Percentiles rank a stretch among this genome's conserved stretches.
phyloP scores from a whole-genome alignment of 2,888 invertebrate genomes.

The Notodonta dromedarius region DNA sequence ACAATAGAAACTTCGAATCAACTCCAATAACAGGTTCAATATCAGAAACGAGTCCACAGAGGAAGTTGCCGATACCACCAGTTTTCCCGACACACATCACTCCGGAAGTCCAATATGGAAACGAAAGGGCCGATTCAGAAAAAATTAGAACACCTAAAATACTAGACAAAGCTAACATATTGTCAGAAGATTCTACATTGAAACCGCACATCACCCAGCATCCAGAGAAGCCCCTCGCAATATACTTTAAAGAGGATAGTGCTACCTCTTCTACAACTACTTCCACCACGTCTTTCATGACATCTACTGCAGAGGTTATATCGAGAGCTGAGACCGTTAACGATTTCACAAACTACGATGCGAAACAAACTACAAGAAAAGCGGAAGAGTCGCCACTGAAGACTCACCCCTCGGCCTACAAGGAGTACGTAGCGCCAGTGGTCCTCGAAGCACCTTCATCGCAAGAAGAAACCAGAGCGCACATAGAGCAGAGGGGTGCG shows the following conservation, averaged over 20 bases:
- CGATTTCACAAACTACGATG: slow-evolving; percentile 56
- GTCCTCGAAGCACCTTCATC: slow-evolving; percentile 8
- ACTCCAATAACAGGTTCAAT: slow-evolving; percentile 48
- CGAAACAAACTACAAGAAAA: slow-evolving; percentile 50
- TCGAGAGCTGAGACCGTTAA: slow-evolving; percentile 63
- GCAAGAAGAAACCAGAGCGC: slow-evolving; percentile 21
- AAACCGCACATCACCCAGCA: slow-evolving; percentile 78
- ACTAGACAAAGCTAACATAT: slow-evolving; percentile 46
- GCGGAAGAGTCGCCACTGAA: slow-evolving; percentile 38
- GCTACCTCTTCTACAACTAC: slow-evolving; percentile 48
- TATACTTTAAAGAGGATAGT: slow-evolving; percentile 67
- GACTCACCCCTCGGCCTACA: slow-evolving; percentile 37
- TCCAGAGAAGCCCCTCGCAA: slow-evolving; percentile 73
- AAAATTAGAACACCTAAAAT: slow-evolving; percentile 64
- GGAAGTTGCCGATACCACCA: slow-evolving; percentile 63
- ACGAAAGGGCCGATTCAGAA: slow-evolving; percentile 72
- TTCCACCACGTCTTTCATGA: slow-evolving; percentile 15
- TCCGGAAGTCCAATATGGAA: slow-evolving; percentile 82
- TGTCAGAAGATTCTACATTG: slow-evolving; percentile 62
- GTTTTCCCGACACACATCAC: slow-evolving; percentile 73
- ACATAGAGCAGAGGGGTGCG: slow-evolving; percentile 31
- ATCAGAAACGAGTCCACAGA: slow-evolving; percentile 47
- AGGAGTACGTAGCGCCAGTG: slow-evolving; percentile 33
- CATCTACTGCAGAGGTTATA: slow-evolving; percentile 56
- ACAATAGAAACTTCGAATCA: slow-evolving; percentile 52